Conservation (phyloP, 2,888 invertebrate species). For the Trichopoda pennipes region DNA sequence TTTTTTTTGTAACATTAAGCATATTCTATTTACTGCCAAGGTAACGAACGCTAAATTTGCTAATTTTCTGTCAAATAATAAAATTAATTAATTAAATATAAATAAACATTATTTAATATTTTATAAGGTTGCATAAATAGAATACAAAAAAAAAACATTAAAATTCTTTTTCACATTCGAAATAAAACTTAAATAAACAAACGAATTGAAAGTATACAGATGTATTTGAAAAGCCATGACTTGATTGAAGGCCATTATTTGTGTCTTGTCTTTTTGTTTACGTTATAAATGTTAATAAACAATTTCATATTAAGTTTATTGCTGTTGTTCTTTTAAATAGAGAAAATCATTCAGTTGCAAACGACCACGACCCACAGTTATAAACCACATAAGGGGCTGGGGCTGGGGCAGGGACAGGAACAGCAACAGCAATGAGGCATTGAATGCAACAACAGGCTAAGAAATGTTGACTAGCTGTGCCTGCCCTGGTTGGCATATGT, state of each 20-base stretch:
- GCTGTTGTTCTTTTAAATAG: constrained; percentile 1
- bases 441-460: constrained; percentile 14
- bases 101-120: constrained; percentile 41
- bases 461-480: neutral
- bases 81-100: constrained; percentile 21
- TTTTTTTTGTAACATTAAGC: too few species aligned
- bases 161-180: constrained; percentile 39
- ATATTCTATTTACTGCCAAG: too few species aligned
- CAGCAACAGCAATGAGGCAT: neutral
- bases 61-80: too few species aligned
- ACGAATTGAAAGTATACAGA: constrained; percentile 21
- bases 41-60: too few species aligned
- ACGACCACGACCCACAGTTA: constrained; percentile 41
- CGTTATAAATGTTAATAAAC: constrained; percentile 31
- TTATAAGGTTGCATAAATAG: neutral
- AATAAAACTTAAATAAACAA: constrained; percentile 4
- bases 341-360: constrained; percentile 34
- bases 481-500: constrained; percentile 30
- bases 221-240: constrained; percentile 59
- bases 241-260: constrained; percentile 64
- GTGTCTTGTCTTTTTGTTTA: constrained; percentile 17
- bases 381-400: constrained; percentile 3
- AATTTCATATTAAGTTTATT: constrained; percentile 10
- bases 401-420: neutral
- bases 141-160: neutral